Base-by-base conservation (phyloP, 2,888 invertebrate genomes). In the Eustalomyia histrio region DNA sequence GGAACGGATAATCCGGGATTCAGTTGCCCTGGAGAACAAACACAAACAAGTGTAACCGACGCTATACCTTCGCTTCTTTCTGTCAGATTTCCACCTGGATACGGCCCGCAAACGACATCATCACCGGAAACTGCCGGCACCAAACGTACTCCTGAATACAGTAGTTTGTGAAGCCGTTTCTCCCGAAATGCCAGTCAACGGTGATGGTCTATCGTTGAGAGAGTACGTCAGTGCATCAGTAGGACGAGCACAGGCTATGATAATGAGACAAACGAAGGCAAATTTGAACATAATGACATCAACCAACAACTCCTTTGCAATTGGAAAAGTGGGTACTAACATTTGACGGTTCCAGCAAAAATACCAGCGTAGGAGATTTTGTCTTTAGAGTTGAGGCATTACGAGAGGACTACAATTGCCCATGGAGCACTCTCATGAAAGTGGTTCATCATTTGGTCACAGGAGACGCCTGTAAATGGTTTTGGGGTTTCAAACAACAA, bases 311-410 rank as follows among this genome's bases (percentile, higher is more conserved):
- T 0, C 73, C 74, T 24, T 5, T 74, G 9, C 60, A 75, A 16
- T 2, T 75, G 24, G 35, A 67, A 35, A 75, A 67, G 58, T 75
- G 58, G 60, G 74, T 60, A 2, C 4, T 75, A 5, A 75, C 67
- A 24, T 75, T 52, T 24, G 65, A 74, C 9, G 58, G 50, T 1
- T 47, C 43, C 10, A 43, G 17, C 1, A 24, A 69, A 47, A 8
- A 24, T 0, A n/a, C 39, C 4, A 69, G 17, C 10, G 39, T 67
- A 0, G 39, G 65, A n/a, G 64, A 35, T 17, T 63, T 58, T 24
- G 73, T 74, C 0, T 73, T 64, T 24, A 24, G 64, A 4, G 61
- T 52, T 0, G 71, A 71, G 35, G 12, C 60, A 0, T n/a, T 71
- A 29, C 24, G 35, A 12, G 8, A 12, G 9, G 74, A 75, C 35